phyloP scores from a whole-genome alignment of 2,113 vertebrate genomes.

The Scytalopus superciliaris region DNA sequence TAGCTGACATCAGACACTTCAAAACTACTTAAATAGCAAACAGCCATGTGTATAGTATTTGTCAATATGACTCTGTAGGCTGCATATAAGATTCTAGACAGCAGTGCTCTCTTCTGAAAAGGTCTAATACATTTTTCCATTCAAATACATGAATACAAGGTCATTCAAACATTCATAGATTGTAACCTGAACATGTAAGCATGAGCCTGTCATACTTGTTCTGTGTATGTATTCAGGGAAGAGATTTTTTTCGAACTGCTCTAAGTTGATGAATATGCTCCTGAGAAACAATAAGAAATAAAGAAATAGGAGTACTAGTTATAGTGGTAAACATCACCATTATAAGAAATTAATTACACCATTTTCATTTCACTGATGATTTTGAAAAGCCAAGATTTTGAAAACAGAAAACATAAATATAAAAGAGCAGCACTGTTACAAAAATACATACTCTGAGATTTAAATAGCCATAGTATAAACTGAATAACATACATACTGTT shows the following conservation, averaged over 20 bases:
- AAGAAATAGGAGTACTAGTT: background rate
- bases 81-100: background rate
- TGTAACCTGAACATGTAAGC: background rate
- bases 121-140: background rate
- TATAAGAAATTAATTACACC: background rate
- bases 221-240: background rate
- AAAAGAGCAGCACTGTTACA: background rate
- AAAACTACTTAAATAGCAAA: constrained; percentile 52
- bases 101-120: background rate
- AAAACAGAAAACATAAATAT: background rate
- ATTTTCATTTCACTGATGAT: background rate
- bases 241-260: background rate
- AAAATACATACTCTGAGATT: background rate
- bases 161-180: background rate
- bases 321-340: background rate
- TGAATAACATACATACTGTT: background rate
- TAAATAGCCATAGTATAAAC: background rate
- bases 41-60: background rate
- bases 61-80: background rate
- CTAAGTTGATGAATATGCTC: background rate
- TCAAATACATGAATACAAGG: background rate
- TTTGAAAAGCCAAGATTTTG: background rate
- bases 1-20: constrained; percentile 62
- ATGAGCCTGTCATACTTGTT: background rate
- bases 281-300: background rate